Evolutionary conservation across 2,113 vertebrate species (phyloP).

Genomic region (Sinocyclocheilus grahami): DNA sequence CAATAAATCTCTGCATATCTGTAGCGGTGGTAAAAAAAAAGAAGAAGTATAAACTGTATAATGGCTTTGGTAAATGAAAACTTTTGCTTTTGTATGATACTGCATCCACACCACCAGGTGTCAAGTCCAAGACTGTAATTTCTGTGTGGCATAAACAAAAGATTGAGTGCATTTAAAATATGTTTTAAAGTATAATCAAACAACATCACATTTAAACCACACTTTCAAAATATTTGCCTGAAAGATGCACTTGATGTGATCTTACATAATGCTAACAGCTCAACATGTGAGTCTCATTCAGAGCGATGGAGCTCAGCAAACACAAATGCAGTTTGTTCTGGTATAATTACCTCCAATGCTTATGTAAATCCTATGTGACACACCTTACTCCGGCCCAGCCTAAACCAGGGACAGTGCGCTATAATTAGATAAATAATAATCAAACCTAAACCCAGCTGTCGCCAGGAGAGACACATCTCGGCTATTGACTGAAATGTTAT

Average conservation of each 20-base stretch:
- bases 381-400: slow-evolving; percentile 25
- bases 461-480: slow-evolving; percentile 2
- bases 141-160: background rate
- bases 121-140: too few relatives aligned
- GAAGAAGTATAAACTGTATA: too few relatives aligned
- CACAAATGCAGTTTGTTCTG: slow-evolving; percentile 36
- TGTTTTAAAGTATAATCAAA: background rate
- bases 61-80: too few relatives aligned
- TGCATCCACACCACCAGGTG: too few relatives aligned
- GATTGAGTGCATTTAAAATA: background rate
- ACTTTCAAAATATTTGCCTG: background rate
- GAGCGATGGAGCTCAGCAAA: background rate
- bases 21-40: too few relatives aligned
- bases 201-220: background rate
- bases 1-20: too few relatives aligned
- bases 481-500: slow-evolving; percentile 29
- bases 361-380: slow-evolving; percentile 41
- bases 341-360: slow-evolving; percentile 42
- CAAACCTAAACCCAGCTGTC: slow-evolving; percentile 33
- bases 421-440: slow-evolving; percentile 42
- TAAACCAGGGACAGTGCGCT: slow-evolving; percentile 33
- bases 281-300: background rate
- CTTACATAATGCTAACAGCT: slow-evolving; percentile 12
- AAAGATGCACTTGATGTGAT: slow-evolving; percentile 5
- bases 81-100: too few relatives aligned